phyloP scores from a whole-genome alignment of 2,797 vertebrate genomes.

The Tamandua tetradactyla region DNA sequence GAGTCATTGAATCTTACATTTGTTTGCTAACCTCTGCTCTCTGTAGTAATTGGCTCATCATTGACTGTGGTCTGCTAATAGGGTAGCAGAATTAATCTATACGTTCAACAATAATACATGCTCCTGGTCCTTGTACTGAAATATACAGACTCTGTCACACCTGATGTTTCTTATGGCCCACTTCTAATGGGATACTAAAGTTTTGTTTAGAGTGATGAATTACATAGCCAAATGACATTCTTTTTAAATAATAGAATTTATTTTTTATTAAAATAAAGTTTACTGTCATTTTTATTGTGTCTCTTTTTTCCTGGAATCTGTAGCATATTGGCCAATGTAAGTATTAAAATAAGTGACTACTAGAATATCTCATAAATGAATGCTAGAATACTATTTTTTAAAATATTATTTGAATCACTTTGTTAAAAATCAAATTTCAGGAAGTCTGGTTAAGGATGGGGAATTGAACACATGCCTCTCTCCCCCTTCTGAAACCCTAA shows the following conservation, averaged over 20 bases:
- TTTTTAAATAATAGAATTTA: neutral
- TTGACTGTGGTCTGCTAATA: constrained; percentile 16
- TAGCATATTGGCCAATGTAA: neutral
- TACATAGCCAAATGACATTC: neutral
- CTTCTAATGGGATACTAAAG: constrained; percentile 35
- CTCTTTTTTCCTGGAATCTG: neutral
- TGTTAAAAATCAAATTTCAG: constrained; percentile 31
- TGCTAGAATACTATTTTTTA: constrained; percentile 22
- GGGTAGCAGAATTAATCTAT: neutral
- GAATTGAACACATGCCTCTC: neutral
- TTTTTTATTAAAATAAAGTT: constrained; percentile 34
- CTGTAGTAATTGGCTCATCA: rapidly evolving
- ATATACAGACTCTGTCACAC: neutral
- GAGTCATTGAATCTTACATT: neutral
- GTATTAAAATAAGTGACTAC: neutral
- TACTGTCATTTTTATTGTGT: neutral
- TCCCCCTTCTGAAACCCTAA: neutral
- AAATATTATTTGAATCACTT: neutral
- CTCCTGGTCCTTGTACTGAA: neutral
- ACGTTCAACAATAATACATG: neutral
- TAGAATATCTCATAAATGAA: neutral
- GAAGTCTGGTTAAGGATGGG: neutral
- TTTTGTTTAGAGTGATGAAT: constrained; percentile 30
- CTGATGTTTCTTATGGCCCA: neutral
- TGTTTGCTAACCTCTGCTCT: constrained; percentile 17